Conservation (phyloP, 1,140 invertebrate species). For the Ostrea edulis region DNA sequence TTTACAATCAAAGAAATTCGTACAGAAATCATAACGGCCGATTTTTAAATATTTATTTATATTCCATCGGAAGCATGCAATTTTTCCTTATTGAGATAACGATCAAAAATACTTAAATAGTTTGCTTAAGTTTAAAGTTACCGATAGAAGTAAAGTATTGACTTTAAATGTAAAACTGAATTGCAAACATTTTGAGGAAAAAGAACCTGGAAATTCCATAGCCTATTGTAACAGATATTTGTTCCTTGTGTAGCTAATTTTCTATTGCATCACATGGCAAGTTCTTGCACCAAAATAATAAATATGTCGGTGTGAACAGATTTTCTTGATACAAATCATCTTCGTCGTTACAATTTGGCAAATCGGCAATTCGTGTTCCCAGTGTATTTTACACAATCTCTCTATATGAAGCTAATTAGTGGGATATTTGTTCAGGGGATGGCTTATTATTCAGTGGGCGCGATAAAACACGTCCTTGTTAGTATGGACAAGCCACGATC, state of each 20-base stretch:
- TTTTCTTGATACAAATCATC: constrained; percentile 12
- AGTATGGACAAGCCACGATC: not conserved
- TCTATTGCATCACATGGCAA: constrained; percentile 6
- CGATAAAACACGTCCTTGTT: constrained; percentile 11
- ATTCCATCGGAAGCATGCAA: not conserved
- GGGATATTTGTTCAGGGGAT: constrained; percentile 18
- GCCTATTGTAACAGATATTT: not conserved
- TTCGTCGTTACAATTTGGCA: constrained; percentile 6
- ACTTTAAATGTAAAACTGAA: not conserved
- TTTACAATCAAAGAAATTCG: not conserved
- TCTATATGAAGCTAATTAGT: constrained; percentile 32
- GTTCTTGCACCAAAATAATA: constrained; percentile 14
- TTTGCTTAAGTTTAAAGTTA: not conserved
- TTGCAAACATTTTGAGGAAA: not conserved
- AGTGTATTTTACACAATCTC: constrained; percentile 34
- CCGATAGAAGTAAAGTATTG: not conserved
- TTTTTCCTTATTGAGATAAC: not conserved
- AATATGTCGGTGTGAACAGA: not conserved
- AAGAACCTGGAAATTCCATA: no score
- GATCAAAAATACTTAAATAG: not conserved
- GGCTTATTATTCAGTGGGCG: constrained; percentile 16
- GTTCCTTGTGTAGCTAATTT: not conserved
- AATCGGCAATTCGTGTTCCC: constrained; percentile 30
- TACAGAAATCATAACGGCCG: not conserved
- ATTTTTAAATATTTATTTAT: constrained; percentile 1